phyloP scores from a whole-genome alignment of 2,888 invertebrate genomes.

The Corbicula japonica region DNA sequence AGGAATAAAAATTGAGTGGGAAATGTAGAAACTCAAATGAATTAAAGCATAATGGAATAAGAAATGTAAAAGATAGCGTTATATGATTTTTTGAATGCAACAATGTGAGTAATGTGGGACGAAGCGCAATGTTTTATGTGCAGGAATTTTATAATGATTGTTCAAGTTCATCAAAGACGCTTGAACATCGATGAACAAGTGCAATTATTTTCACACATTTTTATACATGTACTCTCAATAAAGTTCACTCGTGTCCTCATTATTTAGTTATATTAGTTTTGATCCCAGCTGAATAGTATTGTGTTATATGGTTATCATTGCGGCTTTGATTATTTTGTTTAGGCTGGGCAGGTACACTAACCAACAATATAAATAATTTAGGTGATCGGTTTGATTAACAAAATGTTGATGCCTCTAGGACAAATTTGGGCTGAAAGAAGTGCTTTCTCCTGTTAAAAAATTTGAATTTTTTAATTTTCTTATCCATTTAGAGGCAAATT shows the following conservation, averaged over 20 bases:
- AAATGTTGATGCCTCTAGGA: too few relatives aligned
- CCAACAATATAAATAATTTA: neutral
- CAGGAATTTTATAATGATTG: slow-evolving; percentile 46
- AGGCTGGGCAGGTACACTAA: neutral
- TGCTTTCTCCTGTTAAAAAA: too few relatives aligned
- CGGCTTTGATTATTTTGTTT: too few relatives aligned
- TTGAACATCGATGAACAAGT: slow-evolving; percentile 17
- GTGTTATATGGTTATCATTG: too few relatives aligned
- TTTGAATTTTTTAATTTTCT: too few relatives aligned
- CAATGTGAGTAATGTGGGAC: neutral
- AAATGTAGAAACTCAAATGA: slow-evolving; percentile 9
- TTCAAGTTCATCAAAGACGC: slow-evolving; percentile 54
- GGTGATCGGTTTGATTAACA: too few relatives aligned
- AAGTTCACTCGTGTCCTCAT: neutral
- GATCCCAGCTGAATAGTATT: neutral
- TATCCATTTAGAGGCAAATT: too few relatives aligned
- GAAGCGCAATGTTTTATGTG: slow-evolving; percentile 20
- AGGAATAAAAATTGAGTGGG: slow-evolving; percentile 12
- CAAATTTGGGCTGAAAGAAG: too few relatives aligned
- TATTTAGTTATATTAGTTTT: neutral
- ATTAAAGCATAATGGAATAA: slow-evolving; percentile 7
- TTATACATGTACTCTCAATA: slow-evolving; percentile 10
- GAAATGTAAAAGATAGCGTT: neutral
- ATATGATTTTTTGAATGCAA: neutral
- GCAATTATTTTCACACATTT: slow-evolving; percentile 7